Percentiles rank a stretch among this genome's conserved stretches.
These are phyloP conservation scores for Melanotaenia trifasciata DNA, from an alignment of 2,797 vertebrate genomes.

Conservation along the genomic window DNA sequence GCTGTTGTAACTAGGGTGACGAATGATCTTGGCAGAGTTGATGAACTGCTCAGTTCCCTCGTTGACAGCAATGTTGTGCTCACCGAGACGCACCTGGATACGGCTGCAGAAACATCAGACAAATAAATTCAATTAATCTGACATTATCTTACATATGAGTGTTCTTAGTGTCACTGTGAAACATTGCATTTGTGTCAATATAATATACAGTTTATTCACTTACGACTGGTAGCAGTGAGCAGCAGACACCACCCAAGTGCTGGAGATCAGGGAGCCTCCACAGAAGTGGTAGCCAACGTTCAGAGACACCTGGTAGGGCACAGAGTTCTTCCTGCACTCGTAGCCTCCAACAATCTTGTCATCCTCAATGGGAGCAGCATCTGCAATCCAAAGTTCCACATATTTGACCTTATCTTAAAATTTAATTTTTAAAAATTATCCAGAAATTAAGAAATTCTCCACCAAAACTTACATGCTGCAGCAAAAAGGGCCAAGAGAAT, in stretches of 20 bases:
- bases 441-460: not conserved
- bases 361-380: slow-evolving; percentile 73
- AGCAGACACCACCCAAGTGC: slow-evolving; percentile 83
- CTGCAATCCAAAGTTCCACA: not conserved
- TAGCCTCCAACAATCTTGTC: slow-evolving; percentile 84
- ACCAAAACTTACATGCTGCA: slow-evolving; percentile 51
- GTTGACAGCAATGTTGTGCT: slow-evolving; percentile 79
- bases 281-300: slow-evolving; percentile 79
- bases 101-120: slow-evolving; percentile 61
- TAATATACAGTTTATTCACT: slow-evolving; percentile 30
- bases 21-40: slow-evolving; percentile 78
- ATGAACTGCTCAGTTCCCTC: slow-evolving; percentile 88
- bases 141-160: no score
- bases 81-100: slow-evolving; percentile 86
- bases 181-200: not conserved
- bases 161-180: no score
- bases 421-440: not conserved
- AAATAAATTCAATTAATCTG: not conserved
- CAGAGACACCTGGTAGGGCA: slow-evolving; percentile 80
- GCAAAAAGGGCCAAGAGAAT: slow-evolving; percentile 53
- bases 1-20: slow-evolving; percentile 79
- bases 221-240: slow-evolving; percentile 84
- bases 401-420: not conserved
- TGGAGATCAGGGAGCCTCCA: slow-evolving; percentile 83
- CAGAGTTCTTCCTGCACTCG: slow-evolving; percentile 78